A percentile compares a stretch with the other conserved stretches of the same genome.
phyloP scores from a whole-genome alignment of 2,888 invertebrate genomes.

The Argynnis bischoffii region DNA sequence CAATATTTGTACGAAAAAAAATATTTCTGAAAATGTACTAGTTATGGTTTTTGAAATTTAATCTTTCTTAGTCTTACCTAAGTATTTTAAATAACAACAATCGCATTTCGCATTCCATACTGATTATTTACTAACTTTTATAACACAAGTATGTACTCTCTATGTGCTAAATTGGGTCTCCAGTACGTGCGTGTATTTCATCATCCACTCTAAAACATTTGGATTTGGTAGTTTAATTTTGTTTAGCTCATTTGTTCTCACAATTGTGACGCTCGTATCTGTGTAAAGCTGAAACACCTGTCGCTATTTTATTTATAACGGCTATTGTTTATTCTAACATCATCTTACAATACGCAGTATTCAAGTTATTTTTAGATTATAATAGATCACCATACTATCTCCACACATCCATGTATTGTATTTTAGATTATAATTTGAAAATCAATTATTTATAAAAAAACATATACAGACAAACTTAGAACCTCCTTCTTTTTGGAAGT shows the following conservation, averaged over 20 bases:
- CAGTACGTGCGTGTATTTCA: too few species aligned
- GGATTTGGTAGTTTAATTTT: constrained; percentile 1
- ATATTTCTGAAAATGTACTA: too few species aligned
- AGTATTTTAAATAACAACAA: background rate
- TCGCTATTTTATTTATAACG: constrained; percentile 13
- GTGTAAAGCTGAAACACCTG: constrained; percentile 13
- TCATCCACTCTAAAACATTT: background rate
- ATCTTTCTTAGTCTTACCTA: background rate
- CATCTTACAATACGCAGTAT: constrained; percentile 4
- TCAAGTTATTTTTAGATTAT: background rate
- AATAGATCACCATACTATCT: background rate
- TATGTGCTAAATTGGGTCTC: too few species aligned
- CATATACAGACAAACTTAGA: too few species aligned
- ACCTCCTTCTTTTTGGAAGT: too few species aligned
- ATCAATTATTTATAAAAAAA: too few species aligned
- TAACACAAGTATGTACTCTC: too few species aligned
- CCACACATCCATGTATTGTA: background rate
- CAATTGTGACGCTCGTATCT: background rate
- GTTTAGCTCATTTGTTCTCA: background rate
- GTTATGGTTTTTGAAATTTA: too few species aligned
- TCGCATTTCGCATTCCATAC: too few species aligned
- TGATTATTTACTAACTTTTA: too few species aligned
- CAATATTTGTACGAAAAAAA: too few species aligned
- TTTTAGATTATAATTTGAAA: too few species aligned
- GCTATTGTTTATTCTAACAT: constrained; percentile 18